Evolutionary conservation across 2,797 vertebrate species (phyloP).

Genomic region (Sparidentex hasta): DNA sequence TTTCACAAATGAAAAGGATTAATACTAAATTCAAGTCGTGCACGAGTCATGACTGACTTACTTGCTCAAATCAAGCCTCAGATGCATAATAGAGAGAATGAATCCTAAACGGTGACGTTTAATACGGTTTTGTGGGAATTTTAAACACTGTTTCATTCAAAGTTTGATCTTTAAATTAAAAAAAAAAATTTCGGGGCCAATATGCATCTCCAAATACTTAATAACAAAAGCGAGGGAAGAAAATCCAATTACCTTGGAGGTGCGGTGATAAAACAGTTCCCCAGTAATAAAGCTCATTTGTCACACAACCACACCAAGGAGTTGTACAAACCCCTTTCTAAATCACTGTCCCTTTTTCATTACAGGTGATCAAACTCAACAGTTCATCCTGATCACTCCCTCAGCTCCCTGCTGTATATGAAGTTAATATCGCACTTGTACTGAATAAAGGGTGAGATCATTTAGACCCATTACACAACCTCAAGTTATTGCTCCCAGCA

Average conservation of each 20-base stretch:
- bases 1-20: slow-evolving; percentile 11
- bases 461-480: not conserved
- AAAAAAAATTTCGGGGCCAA: too few species aligned
- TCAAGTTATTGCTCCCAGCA: not conserved
- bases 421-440: slow-evolving; percentile 1
- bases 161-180: not conserved
- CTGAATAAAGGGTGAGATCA: slow-evolving; percentile 8
- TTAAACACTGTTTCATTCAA: not conserved
- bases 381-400: slow-evolving; percentile 34
- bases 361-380: slow-evolving; percentile 24
- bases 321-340: slow-evolving; percentile 4
- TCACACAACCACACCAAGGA: not conserved
- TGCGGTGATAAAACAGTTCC: slow-evolving; percentile 28
- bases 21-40: slow-evolving; percentile 1
- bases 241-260: not conserved
- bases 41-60: not conserved
- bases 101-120: not conserved
- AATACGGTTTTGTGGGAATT: not conserved
- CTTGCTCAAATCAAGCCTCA: not conserved
- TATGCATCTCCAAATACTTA: not conserved
- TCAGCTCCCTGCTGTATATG: slow-evolving; percentile 16
- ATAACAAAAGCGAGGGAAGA: not conserved
- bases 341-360: slow-evolving; percentile 24
- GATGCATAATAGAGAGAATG: slow-evolving; percentile 8
- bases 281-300: slow-evolving; percentile 32